Base-by-base conservation (phyloP, 2,888 invertebrate genomes). In the Limnephilus rhombicus region DNA sequence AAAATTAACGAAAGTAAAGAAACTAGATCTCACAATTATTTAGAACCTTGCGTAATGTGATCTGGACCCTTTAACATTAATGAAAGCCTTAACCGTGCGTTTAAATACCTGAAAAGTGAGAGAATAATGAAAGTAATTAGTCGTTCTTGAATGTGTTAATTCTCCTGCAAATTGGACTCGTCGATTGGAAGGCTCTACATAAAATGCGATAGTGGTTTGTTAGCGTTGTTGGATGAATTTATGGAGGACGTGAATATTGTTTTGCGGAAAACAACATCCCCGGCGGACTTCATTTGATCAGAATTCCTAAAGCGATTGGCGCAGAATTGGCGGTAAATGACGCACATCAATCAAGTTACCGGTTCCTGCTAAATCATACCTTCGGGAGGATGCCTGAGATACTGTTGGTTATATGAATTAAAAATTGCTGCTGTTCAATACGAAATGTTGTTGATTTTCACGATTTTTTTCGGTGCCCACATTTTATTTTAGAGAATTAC, bases 241-340 rank as follows among this genome's bases (percentile, higher is more conserved):
- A 45, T 45, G 45, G 45, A 41, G 86, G 45, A 86, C n/a, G 49
- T n/a, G 86, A 86, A 86, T 86, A 86, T 86, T 86, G 49, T 86
- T 86, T 68, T n/a, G 24, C 12, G 41, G 86, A 11, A 29, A 83
- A 86, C 86, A 86, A 86, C 49, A 86, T 86, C 24, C 86, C 86
- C 86, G 45, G 29, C 29, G 86, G 86, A 12, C 11, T 86, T n/a
- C 49, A 86, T 49, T 86, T 86, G 24, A 86, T 86, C 86, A 86
- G 86, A 86, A 86, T 86, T 49, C 86, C 86, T 86, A 86, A 49
- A 86, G 86, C 29, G 86, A 49, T 49, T 86, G 49, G 86, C 86
- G 49, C 13, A 86, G 86, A 86, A 86, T 86, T 86, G 86, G 86
- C 86, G 49, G 49, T 49, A 86, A 86, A 86, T 86, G 86, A 86